Evolutionary conservation across 1,140 invertebrate genomes (phyloP), one percentile per base, ranked within the genome.

Genomic region (Drosophila eugracilis): DNA sequence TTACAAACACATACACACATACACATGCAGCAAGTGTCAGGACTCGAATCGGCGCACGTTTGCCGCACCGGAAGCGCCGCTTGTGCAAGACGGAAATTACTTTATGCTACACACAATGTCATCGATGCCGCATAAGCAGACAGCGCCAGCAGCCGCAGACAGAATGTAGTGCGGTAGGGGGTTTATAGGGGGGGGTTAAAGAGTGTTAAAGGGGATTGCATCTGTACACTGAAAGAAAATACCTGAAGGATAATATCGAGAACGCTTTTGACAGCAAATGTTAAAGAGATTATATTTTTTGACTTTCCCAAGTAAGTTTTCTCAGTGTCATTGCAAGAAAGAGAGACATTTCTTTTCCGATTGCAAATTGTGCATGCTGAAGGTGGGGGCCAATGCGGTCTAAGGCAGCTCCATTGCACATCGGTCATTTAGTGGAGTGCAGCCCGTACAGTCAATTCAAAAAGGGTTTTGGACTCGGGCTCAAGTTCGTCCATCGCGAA

Each of bases 41-140:
- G 60, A 63, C 59, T 78, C 19, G 69, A 52, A 69, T 44, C 65
- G 65, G 65, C 65, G 83, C 83, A 88, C 83, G 83, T 88, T 88
- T 88, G 83, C 83, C 83, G 83, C 86, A 89, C 85, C 86, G 85
- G 85, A 89, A 90, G 80, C 78, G 67, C 78, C 69, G 86, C 85
- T 89, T 89, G 85, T 86, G 86, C 86, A 86, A 89, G 86, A 74
- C 80, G 85, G 85, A 89, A 89, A 89, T 89, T 89, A 89, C 85
- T 89, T 89, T 89, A 89, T 89, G 80, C 85, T 89, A 85, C 86
- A 89, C 86, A 88, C 83, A 88, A 89, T 89, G 85, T 89, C 85
- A 89, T 89, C 80, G 85, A 89, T 89, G 85, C 86, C 85, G 83
- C 83, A 86, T 86, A 86, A 86, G 81, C 78, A 86, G 78, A 48